Percentiles rank a stretch among this genome's conserved stretches.
phyloP scores from a whole-genome alignment of 2,888 invertebrate genomes.

The Fabriciana adippe region DNA sequence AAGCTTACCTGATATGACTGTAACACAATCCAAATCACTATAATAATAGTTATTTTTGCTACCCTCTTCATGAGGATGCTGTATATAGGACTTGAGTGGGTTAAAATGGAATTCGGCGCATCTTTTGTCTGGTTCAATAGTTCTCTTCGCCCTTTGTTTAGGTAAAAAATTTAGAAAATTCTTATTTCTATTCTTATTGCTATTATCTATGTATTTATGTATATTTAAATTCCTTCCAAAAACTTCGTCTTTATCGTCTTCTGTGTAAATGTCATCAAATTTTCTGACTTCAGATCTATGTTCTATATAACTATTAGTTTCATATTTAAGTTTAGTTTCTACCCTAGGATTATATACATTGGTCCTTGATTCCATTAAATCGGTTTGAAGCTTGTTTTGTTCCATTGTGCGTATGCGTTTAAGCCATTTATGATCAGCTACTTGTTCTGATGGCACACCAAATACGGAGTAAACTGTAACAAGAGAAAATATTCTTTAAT shows the following conservation, averaged over 20 bases:
- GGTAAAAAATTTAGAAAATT: conserved; percentile 36
- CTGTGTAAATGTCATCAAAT: conserved; percentile 50
- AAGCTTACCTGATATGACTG: conserved; percentile 62
- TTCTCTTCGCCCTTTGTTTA: conserved; percentile 53
- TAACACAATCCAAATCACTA: conserved; percentile 62
- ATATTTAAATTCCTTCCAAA: conserved; percentile 46
- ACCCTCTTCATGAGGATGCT: conserved; percentile 58
- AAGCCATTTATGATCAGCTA: conserved; percentile 58
- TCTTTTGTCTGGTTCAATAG: conserved; percentile 46
- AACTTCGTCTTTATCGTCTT: conserved; percentile 44
- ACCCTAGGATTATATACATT: conserved; percentile 45
- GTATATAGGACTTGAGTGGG: conserved; percentile 43
- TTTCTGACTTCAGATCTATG: conserved; percentile 33
- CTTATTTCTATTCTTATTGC: conserved; percentile 28
- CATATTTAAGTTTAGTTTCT: conserved; percentile 38
- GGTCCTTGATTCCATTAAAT: conserved; percentile 49
- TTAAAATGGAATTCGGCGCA: conserved; percentile 47
- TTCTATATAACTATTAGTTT: conserved; percentile 34
- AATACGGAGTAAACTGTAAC: conserved; percentile 67
- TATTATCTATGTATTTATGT: conserved; percentile 46
- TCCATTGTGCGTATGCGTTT: conserved; percentile 42
- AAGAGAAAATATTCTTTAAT: conserved; percentile 38
- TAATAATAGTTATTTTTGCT: conserved; percentile 53
- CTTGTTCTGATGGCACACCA: conserved; percentile 53
- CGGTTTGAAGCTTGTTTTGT: conserved; percentile 32